These are phyloP conservation scores for Alentia gelatinosa DNA, from an alignment of 2,888 invertebrate species.

Conservation along the genomic window DNA sequence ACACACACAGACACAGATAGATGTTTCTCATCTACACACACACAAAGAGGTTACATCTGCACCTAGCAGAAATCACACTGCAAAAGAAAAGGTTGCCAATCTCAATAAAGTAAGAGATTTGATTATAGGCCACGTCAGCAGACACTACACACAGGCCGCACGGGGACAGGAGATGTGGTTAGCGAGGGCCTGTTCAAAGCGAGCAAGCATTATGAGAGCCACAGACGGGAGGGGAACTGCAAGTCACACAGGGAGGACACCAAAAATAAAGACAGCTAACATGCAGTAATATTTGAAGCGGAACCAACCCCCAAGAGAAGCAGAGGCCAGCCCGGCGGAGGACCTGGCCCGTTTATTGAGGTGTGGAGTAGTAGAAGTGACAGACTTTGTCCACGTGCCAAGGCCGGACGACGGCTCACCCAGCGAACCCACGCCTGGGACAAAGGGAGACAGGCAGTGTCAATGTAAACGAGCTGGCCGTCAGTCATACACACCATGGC, in stretches of 20 bases:
- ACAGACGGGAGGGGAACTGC: neutral
- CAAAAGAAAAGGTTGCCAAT: no score
- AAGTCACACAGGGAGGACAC: neutral
- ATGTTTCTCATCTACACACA: no score
- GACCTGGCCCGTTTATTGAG: slow-evolving; percentile 35
- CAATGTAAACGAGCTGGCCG: neutral
- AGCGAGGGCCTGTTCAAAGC: no score
- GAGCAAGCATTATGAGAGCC: neutral
- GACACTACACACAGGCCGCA: no score
- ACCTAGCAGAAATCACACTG: no score
- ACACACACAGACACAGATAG: no score
- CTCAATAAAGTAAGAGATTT: no score
- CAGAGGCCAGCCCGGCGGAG: slow-evolving; percentile 44
- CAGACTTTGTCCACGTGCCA: slow-evolving; percentile 41
- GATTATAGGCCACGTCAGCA: no score
- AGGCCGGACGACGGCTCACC: slow-evolving; percentile 14
- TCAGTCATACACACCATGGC: neutral
- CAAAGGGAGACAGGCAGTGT: slow-evolving; percentile 2
- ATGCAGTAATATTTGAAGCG: slow-evolving; percentile 50
- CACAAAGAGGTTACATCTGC: no score
- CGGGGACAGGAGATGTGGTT: no score
- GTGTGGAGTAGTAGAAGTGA: slow-evolving; percentile 48
- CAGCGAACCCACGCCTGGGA: slow-evolving; percentile 38
- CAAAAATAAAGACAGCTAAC: slow-evolving; percentile 40
- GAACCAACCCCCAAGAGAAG: slow-evolving; percentile 53